Evolutionary conservation across 2,888 invertebrate genomes (phyloP).

Genomic region (Leptopilina drosophilae): DNA sequence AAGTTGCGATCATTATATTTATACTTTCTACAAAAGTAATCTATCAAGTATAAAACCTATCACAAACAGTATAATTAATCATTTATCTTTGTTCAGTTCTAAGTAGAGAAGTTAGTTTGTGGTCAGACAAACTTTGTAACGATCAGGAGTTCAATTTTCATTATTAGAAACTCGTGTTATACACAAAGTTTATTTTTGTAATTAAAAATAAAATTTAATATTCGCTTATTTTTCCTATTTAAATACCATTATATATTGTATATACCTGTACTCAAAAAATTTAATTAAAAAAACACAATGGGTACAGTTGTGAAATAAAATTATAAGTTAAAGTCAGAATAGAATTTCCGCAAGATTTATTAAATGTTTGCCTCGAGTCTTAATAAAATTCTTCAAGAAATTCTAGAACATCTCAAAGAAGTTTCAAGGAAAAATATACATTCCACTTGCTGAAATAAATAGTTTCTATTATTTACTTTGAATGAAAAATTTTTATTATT

Average conservation of each 20-base stretch:
- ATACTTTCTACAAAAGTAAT: not conserved
- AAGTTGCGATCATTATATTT: not conserved
- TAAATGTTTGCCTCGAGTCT: conserved; percentile 13
- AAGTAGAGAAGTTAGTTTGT: conserved; percentile 24
- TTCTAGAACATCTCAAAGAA: not conserved
- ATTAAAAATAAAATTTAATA: not conserved
- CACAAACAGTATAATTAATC: conserved; percentile 18
- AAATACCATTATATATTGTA: too few relatives aligned
- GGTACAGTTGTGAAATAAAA: not conserved
- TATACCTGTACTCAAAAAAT: not conserved
- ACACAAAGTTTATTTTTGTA: not conserved
- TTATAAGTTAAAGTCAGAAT: not conserved
- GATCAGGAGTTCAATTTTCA: conserved; percentile 1
- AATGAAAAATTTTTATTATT: too few relatives aligned
- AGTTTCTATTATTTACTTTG: not conserved
- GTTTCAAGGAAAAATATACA: not conserved
- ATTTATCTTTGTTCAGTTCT: not conserved
- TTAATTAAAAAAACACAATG: not conserved
- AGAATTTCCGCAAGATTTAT: not conserved
- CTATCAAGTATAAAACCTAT: conserved; percentile 8
- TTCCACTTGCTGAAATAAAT: not conserved
- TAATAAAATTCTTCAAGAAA: conserved; percentile 11
- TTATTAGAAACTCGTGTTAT: not conserved
- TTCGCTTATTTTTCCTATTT: not conserved
- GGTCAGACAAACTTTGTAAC: conserved; percentile 23